Evolutionary conservation across 2,888 invertebrate species (phyloP), one percentile per base, ranked within the genome.

Genomic region (Parasteatoda lunata): DNA sequence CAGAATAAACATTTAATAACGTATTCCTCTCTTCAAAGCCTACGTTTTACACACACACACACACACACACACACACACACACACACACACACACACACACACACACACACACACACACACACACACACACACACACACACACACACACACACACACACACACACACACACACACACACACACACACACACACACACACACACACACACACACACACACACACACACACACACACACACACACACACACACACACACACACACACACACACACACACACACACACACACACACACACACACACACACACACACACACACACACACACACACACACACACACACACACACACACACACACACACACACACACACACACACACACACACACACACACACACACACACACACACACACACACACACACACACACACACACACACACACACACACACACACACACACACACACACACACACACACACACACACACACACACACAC

Each of bases 301-400:
- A 66, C 66, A 66, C 66, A 66, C 66, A 66, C 66, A 66, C 66
- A 66, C 66, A 66, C 66, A 66, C 66, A 66, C 66, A 66, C 66
- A 66, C 66, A 66, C 66, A 66, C 66, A 66, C 66, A 66, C 66
- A 66, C 66, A 66, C 66, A 66, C 15, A 66, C 15, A 66, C 15
- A 66, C 15, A 66, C 66, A 7, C 15, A 66, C 66, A 66, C 66
- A 66, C 66, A 66, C 66, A 66, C 66, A 66, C 66, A 66, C 66
- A 66, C 66, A 66, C 66, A n/a, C 66, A 66, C 66, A 66, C 66
- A 66, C 66, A 66, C 66, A 66, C 66, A 66, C 4, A 66, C 4
- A 66, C 4, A n/a, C 5, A 4, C 5, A 66, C 5, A 66, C 65
- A n/a, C n/a, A n/a, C n/a, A n/a, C n/a, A n/a, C n/a, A n/a, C n/a